These are phyloP conservation scores for Polypedilum pembai DNA, from an alignment of 1,140 invertebrate species.

Conservation along the genomic window DNA sequence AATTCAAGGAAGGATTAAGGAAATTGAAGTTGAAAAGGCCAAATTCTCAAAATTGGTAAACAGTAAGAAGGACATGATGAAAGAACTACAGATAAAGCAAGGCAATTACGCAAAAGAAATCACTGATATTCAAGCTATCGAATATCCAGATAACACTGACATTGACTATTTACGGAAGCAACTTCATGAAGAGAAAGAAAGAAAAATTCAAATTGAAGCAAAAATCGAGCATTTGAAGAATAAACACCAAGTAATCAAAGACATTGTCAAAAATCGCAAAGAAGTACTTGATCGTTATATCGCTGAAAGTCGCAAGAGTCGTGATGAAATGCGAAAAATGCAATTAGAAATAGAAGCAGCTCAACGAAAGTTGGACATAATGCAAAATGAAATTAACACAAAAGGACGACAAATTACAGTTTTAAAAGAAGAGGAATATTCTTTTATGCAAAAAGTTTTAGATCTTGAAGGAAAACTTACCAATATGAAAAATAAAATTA, in stretches of 20 bases:
- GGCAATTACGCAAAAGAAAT: constrained; percentile 27
- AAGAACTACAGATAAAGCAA: constrained; percentile 31
- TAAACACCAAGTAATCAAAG: constrained; percentile 29
- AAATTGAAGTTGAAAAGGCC: constrained; percentile 31
- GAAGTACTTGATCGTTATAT: constrained; percentile 30
- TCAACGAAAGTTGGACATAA: constrained; percentile 39
- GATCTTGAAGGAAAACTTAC: constrained; percentile 41
- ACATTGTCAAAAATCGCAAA: constrained; percentile 12
- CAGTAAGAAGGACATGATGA: background rate
- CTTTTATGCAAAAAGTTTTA: constrained; percentile 38
- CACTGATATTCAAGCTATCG: constrained; percentile 11
- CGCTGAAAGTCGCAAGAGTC: constrained; percentile 41
- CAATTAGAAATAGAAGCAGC: constrained; percentile 42
- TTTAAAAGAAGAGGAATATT: constrained; percentile 38
- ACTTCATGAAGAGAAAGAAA: constrained; percentile 32
- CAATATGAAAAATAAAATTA: constrained; percentile 35
- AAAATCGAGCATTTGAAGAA: constrained; percentile 30
- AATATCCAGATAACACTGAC: constrained; percentile 29
- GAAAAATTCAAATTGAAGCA: constrained; percentile 34
- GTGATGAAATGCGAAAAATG: constrained; percentile 34
- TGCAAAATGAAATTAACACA: constrained; percentile 35
- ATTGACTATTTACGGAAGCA: constrained; percentile 25
- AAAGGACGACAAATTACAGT: constrained; percentile 34
- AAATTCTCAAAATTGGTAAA: background rate
- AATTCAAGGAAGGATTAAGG: constrained; percentile 32